A percentile compares a stretch with the other conserved stretches of the same genome.
Evolutionary conservation across 1,140 invertebrate species (phyloP).

Genomic region (Copidosoma floridanum): DNA sequence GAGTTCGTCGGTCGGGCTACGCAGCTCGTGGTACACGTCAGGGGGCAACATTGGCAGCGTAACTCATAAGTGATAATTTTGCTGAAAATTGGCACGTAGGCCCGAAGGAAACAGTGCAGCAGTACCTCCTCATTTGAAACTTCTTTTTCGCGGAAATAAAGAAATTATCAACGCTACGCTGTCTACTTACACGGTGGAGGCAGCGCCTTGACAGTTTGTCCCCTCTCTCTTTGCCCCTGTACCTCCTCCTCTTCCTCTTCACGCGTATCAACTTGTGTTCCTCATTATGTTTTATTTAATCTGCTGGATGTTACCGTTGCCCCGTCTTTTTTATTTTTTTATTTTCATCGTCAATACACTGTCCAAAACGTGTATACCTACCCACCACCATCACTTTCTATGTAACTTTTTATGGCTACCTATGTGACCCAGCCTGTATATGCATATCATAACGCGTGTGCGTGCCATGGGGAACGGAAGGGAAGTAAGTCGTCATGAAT

Average conservation of each 20-base stretch:
- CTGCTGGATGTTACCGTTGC: too few relatives aligned
- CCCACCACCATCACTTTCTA: too few relatives aligned
- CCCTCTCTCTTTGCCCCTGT: background rate
- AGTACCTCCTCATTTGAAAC: background rate
- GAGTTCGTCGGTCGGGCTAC: too few relatives aligned
- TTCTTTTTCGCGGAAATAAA: slow-evolving; percentile 15
- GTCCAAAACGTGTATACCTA: too few relatives aligned
- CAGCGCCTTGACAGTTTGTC: too few relatives aligned
- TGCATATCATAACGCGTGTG: background rate
- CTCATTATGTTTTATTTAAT: slow-evolving; percentile 19
- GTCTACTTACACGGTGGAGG: too few relatives aligned
- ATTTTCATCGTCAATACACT: too few relatives aligned
- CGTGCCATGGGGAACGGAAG: background rate
- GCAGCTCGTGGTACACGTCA: too few relatives aligned
- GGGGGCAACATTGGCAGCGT: too few relatives aligned
- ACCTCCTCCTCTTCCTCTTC: background rate
- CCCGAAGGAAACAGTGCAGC: background rate
- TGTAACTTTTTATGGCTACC: too few relatives aligned
- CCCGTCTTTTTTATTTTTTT: too few relatives aligned
- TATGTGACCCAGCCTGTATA: too few relatives aligned
- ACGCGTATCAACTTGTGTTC: background rate
- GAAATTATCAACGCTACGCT: slow-evolving; percentile 22
- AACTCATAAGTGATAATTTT: slow-evolving; percentile 15
- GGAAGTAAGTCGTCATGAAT: slow-evolving; percentile 24
- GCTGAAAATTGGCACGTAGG: slow-evolving; percentile 11